phyloP scores from a whole-genome alignment of 2,113 vertebrate species.

The Oreotrochilus melanogaster region DNA sequence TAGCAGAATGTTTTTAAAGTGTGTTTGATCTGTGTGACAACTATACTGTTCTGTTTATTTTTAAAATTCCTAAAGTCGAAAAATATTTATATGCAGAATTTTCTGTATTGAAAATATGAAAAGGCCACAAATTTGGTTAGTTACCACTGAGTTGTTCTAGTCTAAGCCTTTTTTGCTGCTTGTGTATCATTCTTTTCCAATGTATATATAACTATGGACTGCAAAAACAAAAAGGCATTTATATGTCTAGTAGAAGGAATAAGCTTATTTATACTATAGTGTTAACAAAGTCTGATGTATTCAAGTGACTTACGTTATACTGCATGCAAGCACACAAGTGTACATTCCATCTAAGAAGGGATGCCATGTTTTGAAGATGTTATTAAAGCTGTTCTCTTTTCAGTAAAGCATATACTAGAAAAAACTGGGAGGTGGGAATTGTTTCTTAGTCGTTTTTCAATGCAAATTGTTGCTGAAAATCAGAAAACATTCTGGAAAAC shows the following conservation, averaged over 20 bases:
- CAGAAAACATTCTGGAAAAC: neutral
- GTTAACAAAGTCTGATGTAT: slow-evolving; percentile 65
- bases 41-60: slow-evolving; percentile 65
- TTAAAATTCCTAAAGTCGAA: slow-evolving; percentile 66
- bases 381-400: neutral
- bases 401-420: neutral
- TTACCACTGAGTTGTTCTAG: slow-evolving; percentile 79
- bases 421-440: neutral
- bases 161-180: slow-evolving; percentile 76
- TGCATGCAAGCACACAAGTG: slow-evolving; percentile 64
- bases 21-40: slow-evolving; percentile 63
- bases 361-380: slow-evolving; percentile 21
- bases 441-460: neutral
- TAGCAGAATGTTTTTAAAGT: slow-evolving; percentile 52
- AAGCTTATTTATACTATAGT: slow-evolving; percentile 79
- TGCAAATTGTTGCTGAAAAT: neutral
- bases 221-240: slow-evolving; percentile 68
- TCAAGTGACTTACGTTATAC: slow-evolving; percentile 70
- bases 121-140: slow-evolving; percentile 61
- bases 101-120: slow-evolving; percentile 59
- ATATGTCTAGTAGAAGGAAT: slow-evolving; percentile 77
- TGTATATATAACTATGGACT: slow-evolving; percentile 77
- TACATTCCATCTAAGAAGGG: slow-evolving; percentile 47
- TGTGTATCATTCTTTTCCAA: slow-evolving; percentile 68
- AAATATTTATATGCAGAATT: slow-evolving; percentile 71